Conservation (phyloP, 2,888 invertebrate species). For the Campoletis raptor region DNA sequence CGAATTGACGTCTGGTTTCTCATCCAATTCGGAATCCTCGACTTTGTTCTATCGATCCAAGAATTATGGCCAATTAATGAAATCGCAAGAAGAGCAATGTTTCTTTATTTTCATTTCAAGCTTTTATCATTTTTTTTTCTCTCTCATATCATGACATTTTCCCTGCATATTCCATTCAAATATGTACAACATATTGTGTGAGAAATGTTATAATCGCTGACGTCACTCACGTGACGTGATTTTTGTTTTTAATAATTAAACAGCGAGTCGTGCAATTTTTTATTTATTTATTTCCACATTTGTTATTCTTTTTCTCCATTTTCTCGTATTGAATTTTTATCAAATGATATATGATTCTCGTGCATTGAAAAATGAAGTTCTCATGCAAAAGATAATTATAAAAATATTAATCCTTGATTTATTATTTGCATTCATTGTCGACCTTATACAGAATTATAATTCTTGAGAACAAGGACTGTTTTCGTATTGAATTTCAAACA, state of each 20-base stretch:
- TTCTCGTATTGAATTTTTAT: background rate
- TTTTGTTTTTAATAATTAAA: background rate
- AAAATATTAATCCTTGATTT: background rate
- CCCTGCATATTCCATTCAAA: background rate
- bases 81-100: slow-evolving; percentile 1
- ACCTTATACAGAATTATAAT: background rate
- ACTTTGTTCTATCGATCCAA: slow-evolving; percentile 59
- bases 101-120: background rate
- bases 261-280: background rate
- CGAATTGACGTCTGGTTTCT: slow-evolving; percentile 61
- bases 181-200: slow-evolving; percentile 1
- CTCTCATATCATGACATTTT: background rate
- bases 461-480: background rate
- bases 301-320: background rate
- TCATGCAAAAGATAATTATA: background rate
- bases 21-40: slow-evolving; percentile 53
- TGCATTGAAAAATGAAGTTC: background rate
- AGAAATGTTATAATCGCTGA: background rate
- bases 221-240: background rate
- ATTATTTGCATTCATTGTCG: background rate
- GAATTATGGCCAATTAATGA: slow-evolving; percentile 24
- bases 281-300: background rate
- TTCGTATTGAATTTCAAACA: background rate
- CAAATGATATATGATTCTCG: background rate
- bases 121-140: background rate